Conservation (phyloP, 2,888 invertebrate genomes). For the Drosophila fungiperda region DNA sequence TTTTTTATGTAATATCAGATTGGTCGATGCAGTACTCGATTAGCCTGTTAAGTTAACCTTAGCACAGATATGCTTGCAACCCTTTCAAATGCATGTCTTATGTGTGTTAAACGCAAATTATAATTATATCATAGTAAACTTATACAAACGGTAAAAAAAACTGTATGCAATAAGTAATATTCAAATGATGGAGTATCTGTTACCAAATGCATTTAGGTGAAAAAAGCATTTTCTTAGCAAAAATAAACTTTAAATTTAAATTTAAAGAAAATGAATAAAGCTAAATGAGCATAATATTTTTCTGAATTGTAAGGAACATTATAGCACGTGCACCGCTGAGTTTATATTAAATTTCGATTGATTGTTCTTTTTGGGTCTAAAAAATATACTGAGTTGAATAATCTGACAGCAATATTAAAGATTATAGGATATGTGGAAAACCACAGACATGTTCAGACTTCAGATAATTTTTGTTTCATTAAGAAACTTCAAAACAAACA, state of each 20-base stretch:
- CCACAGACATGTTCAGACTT: background rate
- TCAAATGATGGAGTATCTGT: background rate
- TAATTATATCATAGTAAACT: background rate
- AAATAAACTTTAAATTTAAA: background rate
- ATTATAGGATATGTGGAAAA: background rate
- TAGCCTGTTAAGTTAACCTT: constrained; percentile 15
- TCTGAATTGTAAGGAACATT: background rate
- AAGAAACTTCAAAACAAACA: background rate
- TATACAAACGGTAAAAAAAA: background rate
- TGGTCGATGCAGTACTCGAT: constrained; percentile 7
- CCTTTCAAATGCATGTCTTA: background rate
- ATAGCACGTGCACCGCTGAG: background rate
- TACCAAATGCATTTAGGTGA: background rate
- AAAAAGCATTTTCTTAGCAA: background rate
- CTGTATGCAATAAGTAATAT: background rate
- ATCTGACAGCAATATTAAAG: background rate
- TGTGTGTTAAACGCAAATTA: background rate
- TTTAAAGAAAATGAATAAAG: background rate
- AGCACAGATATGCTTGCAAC: background rate
- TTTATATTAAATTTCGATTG: background rate
- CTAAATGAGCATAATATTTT: background rate
- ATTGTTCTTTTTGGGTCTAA: background rate
- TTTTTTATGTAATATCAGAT: constrained; percentile 2
- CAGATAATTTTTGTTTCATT: background rate
- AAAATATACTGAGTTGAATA: background rate